Base-by-base conservation (phyloP, 2,797 vertebrate genomes). In the Tapirus indicus region DNA sequence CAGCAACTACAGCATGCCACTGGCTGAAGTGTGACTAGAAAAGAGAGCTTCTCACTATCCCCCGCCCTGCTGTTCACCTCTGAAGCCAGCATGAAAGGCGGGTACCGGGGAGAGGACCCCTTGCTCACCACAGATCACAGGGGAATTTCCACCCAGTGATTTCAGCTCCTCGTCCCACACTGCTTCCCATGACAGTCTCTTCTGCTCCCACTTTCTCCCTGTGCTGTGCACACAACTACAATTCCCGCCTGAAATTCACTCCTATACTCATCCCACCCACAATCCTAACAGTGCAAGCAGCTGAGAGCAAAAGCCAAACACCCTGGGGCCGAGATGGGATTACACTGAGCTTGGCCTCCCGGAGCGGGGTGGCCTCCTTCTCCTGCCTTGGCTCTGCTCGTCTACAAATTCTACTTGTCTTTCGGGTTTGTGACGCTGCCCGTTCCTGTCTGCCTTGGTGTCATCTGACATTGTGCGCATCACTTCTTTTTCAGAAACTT, bases 281-380 rank as follows among this genome's bases (percentile, higher is more conserved):
- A 75, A n/a, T 66, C 68, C 6, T 5, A 44, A 18, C 11, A 56
- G 56, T 7, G n/a, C 52, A 87, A 41, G 27, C 9, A 35, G 64
- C 35, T n/a, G 56, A 41, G 0, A 68, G 64, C 62, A 47, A 17
- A 66, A 5, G 68, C 56, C 9, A 1, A 20, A 49, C 18, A 10
- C 58, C 32, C 6, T 10, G 44, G 44, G 32, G 47, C 71, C 52
- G 60, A 25, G n/a, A 58, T 1, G 35, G 38, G 72, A 86, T n/a
- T 29, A 66, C 54, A 35, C 6, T 16, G 6, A 7, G 20, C 47
- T 23, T 17, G 41, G 91, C 60, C 47, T 38, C 78, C 32, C 0
- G 0, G 21, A 20, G 60, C 2, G 0, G 7, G 23, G 64, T 1
- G n/a, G 44, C 17, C 25, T 52, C 13, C 14, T 52, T 52, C 49